These are phyloP conservation scores for Peromyscus polionotus DNA, from an alignment of 2,113 vertebrate species.

Conservation along the genomic window DNA sequence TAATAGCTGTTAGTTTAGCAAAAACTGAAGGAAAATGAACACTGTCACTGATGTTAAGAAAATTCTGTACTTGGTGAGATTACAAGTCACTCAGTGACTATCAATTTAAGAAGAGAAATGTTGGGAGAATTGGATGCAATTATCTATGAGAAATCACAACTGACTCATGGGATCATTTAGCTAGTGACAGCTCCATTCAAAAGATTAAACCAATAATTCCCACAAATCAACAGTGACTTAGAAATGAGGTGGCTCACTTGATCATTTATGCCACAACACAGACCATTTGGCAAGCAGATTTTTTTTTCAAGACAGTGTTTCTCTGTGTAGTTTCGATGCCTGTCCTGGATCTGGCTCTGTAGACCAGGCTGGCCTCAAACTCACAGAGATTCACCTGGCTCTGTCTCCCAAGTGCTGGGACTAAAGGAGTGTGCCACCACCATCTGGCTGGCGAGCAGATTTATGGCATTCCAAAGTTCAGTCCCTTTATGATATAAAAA, in stretches of 20 bases:
- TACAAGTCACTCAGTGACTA: slow-evolving; percentile 58
- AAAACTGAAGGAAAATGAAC: slow-evolving; percentile 41
- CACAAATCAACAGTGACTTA: slow-evolving; percentile 48
- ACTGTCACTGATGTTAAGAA: slow-evolving; percentile 31
- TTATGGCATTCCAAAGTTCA: not conserved
- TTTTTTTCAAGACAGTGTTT: not conserved
- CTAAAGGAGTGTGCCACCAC: too few relatives aligned
- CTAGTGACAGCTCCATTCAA: slow-evolving; percentile 42
- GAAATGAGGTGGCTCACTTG: slow-evolving; percentile 19
- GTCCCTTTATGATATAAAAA: not conserved
- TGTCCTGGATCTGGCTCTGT: too few relatives aligned
- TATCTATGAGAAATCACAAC: slow-evolving; percentile 55
- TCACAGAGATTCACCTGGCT: too few relatives aligned
- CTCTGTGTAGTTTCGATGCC: too few relatives aligned
- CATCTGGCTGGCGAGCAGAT: not conserved
- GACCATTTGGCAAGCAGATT: not conserved
- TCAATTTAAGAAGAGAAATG: slow-evolving; percentile 43
- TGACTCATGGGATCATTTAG: slow-evolving; percentile 55
- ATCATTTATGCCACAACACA: not conserved
- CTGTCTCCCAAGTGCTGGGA: too few relatives aligned
- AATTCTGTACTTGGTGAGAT: slow-evolving; percentile 13
- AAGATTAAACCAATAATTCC: slow-evolving; percentile 51
- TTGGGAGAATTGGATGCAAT: slow-evolving; percentile 36
- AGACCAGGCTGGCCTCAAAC: too few relatives aligned
- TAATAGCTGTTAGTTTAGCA: slow-evolving; percentile 49